Percentiles rank a stretch among this genome's conserved stretches.
phyloP scores from a whole-genome alignment of 2,113 vertebrate species.

The Asarcornis scutulata region DNA sequence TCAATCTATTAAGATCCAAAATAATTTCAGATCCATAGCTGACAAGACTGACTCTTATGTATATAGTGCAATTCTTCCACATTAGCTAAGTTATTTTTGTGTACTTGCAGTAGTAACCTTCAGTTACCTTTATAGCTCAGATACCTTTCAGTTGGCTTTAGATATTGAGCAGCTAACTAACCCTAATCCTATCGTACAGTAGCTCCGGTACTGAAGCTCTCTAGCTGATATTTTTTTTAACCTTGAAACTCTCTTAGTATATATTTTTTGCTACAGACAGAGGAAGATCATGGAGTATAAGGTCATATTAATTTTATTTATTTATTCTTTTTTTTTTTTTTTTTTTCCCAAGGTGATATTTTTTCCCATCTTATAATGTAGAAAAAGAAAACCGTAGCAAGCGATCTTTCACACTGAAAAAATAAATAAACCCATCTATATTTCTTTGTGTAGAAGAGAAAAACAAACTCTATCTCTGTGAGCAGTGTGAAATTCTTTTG shows the following conservation, averaged over 20 bases:
- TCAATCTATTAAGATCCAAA: neutral
- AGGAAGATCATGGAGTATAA: neutral
- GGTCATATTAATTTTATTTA: conserved; percentile 56
- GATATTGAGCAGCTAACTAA: conserved; percentile 49
- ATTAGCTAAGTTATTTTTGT: neutral
- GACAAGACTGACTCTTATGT: neutral
- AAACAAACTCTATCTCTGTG: conserved; percentile 53
- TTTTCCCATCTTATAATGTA: conserved; percentile 1
- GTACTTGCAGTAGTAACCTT: neutral
- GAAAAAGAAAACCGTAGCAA: conserved; percentile 44
- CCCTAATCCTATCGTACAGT: neutral
- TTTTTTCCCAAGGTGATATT: neutral
- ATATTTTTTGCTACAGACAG: neutral
- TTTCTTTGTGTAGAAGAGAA: conserved; percentile 55
- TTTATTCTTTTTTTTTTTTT: neutral
- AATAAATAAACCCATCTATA: conserved; percentile 54
- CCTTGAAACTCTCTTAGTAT: neutral
- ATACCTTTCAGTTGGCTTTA: neutral
- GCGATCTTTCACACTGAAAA: conserved; percentile 66
- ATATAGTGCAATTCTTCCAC: neutral
- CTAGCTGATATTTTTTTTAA: conserved; percentile 35
- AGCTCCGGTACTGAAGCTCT: neutral
- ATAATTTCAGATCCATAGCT: neutral
- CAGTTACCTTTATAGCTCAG: conserved; percentile 5
- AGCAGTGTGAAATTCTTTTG: conserved; percentile 70